Evolutionary conservation across 2,888 invertebrate species (phyloP).

Genomic region (Hofmannophila pseudospretella): DNA sequence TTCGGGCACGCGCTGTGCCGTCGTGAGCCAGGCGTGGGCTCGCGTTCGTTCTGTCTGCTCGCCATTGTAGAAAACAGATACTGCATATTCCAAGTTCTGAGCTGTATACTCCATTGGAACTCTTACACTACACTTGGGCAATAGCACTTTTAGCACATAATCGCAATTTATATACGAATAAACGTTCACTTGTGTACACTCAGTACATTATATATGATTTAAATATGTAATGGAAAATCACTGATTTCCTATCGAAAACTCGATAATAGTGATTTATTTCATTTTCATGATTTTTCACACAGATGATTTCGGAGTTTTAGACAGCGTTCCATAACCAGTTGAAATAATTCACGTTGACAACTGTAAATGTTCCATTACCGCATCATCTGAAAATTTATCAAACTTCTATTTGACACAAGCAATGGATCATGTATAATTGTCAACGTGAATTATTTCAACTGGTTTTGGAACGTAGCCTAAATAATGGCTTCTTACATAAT

Average conservation of each 20-base stretch:
- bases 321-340: too few relatives aligned
- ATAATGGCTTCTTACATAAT: too few relatives aligned
- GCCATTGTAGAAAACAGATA: conserved; percentile 81
- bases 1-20: conserved; percentile 89
- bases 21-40: conserved; percentile 91
- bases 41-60: conserved; percentile 82
- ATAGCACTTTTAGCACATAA: conserved; percentile 2
- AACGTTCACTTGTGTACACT: too few relatives aligned
- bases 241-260: not conserved
- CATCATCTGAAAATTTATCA: too few relatives aligned
- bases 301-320: not conserved
- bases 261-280: not conserved
- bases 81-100: conserved; percentile 83
- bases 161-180: not conserved
- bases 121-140: not conserved
- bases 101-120: conserved; percentile 78
- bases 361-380: too few relatives aligned
- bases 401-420: too few relatives aligned
- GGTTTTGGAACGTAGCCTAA: too few relatives aligned
- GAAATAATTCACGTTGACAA: too few relatives aligned
- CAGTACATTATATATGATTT: too few relatives aligned
- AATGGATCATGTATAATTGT: too few relatives aligned
- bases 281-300: not conserved
- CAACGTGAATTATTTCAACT: too few relatives aligned
- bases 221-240: too few relatives aligned